Percentiles rank a stretch among this genome's conserved stretches.
Evolutionary conservation across 1,140 invertebrate species (phyloP).

Genomic region (Drosophila ficusphila): DNA sequence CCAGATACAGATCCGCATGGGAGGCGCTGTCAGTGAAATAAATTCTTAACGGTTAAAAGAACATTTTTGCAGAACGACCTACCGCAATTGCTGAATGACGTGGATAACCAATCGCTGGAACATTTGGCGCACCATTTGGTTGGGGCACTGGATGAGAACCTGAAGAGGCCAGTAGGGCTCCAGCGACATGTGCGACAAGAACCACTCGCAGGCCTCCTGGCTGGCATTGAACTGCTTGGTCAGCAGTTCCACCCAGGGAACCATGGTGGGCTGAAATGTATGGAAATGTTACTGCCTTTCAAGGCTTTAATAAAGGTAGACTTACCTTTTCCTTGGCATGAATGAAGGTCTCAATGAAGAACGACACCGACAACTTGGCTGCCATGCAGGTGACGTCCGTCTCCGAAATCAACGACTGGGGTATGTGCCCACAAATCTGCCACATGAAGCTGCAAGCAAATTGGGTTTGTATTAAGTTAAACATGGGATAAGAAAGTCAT

Average conservation of each 20-base stretch:
- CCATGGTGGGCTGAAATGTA: constrained; percentile 92
- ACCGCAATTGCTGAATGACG: constrained; percentile 94
- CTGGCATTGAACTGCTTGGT: constrained; percentile 97
- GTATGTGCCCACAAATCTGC: constrained; percentile 97
- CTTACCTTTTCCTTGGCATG: constrained; percentile 97
- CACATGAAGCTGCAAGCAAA: constrained; percentile 92
- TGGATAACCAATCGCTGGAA: constrained; percentile 96
- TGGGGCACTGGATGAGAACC: constrained; percentile 97
- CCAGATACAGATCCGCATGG: constrained; percentile 90
- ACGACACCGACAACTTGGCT: constrained; percentile 95
- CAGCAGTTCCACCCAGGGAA: constrained; percentile 97
- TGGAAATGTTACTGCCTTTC: too few species aligned
- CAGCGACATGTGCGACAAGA: constrained; percentile 95
- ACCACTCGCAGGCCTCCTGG: constrained; percentile 95
- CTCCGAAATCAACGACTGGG: constrained; percentile 92
- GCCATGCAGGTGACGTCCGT: constrained; percentile 93
- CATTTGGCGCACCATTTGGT: constrained; percentile 97
- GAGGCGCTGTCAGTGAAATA: constrained; percentile 84
- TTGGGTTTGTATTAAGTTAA: background rate
- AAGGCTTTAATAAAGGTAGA: background rate
- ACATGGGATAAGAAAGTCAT: too few species aligned
- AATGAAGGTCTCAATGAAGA: constrained; percentile 98
- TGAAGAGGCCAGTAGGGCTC: constrained; percentile 98
- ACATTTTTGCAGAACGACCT: background rate
- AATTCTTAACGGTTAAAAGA: background rate